Base-by-base conservation (phyloP, 2,888 invertebrate species). In the Brachypalpus laphriformis region DNA sequence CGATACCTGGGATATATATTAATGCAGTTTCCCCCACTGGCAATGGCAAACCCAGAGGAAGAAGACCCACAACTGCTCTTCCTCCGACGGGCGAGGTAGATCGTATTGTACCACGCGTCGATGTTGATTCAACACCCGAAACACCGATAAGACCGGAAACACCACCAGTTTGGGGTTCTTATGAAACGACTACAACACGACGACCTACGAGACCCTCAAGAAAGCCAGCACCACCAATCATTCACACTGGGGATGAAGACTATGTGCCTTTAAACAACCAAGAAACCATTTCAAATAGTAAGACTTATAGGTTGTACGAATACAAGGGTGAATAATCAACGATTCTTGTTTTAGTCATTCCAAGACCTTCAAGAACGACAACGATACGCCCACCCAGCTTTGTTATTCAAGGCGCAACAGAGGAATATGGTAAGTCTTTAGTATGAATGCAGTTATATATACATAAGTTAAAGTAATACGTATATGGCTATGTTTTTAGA, bases 221-320 rank as follows among this genome's bases (percentile, higher is more conserved):
- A 6, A 83, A 87, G 83, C 61, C 77, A 66, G 76, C 59, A 2
- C 87, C 78, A 28, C 82, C 80, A 9, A 74, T 91, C 20, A 76
- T 88, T 34, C 91, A 90, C 49, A 81, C 16, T n/a, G 82, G 66
- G 0, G 82, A 82, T 56, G 82, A 82, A 6, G 82, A 82, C 11
- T 82, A 57, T 28, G 49, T 57, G 1, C 11, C 70, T n/a, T n/a
- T n/a, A 34, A 37, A 11, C 2, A 40, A 9, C 7, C 14, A 9
- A 20, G 14, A n/a, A 11, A 9, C 18, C 0, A 8, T 2, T 28
- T 14, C n/a, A 22, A 49, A n/a, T 6, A 11, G 31, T 68, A 40
- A 37, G 6, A 8, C 2, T 45, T 18, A 4, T 2, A 45, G 3
- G 1, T 11, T n/a, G 1, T 37, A n/a, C 6, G 14, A 4, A 14